These are phyloP conservation scores for Ranitomeya imitator DNA, from an alignment of 2,113 vertebrate genomes.

Conservation along the genomic window DNA sequence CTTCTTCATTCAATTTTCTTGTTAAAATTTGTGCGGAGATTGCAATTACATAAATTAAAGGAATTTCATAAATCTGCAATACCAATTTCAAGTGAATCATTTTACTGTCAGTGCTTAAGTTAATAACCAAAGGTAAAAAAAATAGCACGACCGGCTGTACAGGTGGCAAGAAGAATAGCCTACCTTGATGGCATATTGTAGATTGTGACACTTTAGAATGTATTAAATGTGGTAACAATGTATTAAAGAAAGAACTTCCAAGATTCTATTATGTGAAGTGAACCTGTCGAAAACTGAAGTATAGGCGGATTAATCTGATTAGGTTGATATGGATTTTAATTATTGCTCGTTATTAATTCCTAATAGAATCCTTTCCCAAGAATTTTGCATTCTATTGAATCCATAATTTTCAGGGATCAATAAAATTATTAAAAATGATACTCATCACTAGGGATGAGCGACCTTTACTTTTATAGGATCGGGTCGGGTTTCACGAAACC, in stretches of 20 bases:
- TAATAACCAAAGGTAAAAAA: constrained; percentile 35
- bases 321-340: not conserved
- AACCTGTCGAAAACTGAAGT: not conserved
- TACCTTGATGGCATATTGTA: not conserved
- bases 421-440: too few species aligned
- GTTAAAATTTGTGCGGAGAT: constrained; percentile 18
- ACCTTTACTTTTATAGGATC: too few species aligned
- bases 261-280: not conserved
- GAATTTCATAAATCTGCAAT: constrained; percentile 35
- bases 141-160: constrained; percentile 4
- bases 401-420: too few species aligned
- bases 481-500: too few species aligned
- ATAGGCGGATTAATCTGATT: not conserved
- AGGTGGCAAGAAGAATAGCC: constrained; percentile 15
- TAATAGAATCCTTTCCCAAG: too few species aligned
- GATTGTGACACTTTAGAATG: constrained; percentile 8
- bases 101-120: constrained; percentile 36
- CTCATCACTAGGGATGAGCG: too few species aligned
- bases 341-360: not conserved
- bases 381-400: too few species aligned
- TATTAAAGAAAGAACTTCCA: not conserved
- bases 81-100: constrained; percentile 41
- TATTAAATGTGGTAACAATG: not conserved
- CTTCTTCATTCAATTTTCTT: constrained; percentile 29
- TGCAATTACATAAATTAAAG: constrained; percentile 48